Evolutionary conservation across 2,888 invertebrate species (phyloP).

Genomic region (Rhyacophila evoluta): DNA sequence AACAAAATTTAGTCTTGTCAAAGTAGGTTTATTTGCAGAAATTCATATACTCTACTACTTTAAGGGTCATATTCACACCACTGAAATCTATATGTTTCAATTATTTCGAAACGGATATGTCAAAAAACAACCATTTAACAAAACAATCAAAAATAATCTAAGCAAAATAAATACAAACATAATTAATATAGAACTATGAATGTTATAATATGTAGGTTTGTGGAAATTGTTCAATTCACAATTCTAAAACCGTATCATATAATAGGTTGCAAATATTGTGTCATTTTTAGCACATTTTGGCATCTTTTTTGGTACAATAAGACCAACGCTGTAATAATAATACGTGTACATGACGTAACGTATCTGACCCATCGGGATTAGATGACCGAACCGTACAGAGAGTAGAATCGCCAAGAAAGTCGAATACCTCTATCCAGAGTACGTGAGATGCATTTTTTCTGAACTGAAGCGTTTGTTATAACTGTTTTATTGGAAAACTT

Average conservation of each 20-base stretch:
- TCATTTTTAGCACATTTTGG: neutral
- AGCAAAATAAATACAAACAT: too few species aligned
- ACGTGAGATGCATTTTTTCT: neutral
- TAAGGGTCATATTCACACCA: too few species aligned
- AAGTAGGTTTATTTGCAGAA: too few species aligned
- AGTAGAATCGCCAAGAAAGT: neutral
- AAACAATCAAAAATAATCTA: too few species aligned
- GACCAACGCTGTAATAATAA: neutral
- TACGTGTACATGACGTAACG: neutral
- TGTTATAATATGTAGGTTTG: neutral
- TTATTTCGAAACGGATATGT: too few species aligned
- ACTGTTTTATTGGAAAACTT: neutral
- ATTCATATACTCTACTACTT: too few species aligned
- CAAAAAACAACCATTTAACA: too few species aligned
- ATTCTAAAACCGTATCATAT: neutral
- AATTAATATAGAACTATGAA: too few species aligned
- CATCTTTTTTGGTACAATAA: neutral
- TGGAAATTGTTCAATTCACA: neutral
- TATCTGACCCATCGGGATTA: neutral
- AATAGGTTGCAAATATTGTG: neutral
- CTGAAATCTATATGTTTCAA: too few species aligned
- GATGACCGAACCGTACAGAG: neutral
- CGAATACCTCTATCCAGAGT: neutral
- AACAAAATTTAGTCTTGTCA: too few species aligned
- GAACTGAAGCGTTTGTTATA: neutral